Evolutionary conservation across 53 echinoderm and acorn worm species (phyloP).

Genomic region (Pentamera pediparva): DNA sequence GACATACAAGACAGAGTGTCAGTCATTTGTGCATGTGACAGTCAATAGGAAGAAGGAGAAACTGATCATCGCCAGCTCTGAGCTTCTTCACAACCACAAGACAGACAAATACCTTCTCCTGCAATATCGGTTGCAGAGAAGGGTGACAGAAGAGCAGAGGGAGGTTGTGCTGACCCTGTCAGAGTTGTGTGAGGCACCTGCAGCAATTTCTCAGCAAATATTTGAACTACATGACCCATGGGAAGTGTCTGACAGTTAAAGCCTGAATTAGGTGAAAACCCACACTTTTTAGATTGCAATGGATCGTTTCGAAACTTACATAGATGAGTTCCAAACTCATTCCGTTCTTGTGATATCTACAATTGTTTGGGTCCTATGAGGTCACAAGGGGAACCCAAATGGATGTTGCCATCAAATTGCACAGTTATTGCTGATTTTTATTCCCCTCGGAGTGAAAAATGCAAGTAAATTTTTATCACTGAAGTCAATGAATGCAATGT

Average conservation of each 20-base stretch:
- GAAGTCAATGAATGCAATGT: too few relatives aligned
- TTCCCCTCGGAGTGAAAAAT: too few relatives aligned
- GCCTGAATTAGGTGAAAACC: too few relatives aligned
- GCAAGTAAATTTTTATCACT: too few relatives aligned
- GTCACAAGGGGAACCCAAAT: too few relatives aligned
- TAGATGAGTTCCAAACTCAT: too few relatives aligned
- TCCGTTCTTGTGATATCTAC: too few relatives aligned
- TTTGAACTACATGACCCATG: neutral
- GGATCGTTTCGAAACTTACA: too few relatives aligned
- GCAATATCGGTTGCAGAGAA: neutral
- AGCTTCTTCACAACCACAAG: neutral
- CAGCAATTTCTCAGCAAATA: slow-evolving; percentile 2
- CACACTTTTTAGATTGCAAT: too few relatives aligned
- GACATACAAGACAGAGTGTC: slow-evolving; percentile 4
- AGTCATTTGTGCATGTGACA: neutral
- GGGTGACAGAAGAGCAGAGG: neutral
- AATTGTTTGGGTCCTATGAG: too few relatives aligned
- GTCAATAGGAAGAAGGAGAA: neutral
- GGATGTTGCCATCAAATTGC: too few relatives aligned
- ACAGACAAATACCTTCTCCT: neutral
- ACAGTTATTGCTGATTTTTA: too few relatives aligned
- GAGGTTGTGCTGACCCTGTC: neutral
- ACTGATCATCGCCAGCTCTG: neutral
- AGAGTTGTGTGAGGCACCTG: neutral
- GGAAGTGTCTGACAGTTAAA: neutral